Evolutionary conservation across 2,113 vertebrate species (phyloP).

Genomic region (Limanda limanda): DNA sequence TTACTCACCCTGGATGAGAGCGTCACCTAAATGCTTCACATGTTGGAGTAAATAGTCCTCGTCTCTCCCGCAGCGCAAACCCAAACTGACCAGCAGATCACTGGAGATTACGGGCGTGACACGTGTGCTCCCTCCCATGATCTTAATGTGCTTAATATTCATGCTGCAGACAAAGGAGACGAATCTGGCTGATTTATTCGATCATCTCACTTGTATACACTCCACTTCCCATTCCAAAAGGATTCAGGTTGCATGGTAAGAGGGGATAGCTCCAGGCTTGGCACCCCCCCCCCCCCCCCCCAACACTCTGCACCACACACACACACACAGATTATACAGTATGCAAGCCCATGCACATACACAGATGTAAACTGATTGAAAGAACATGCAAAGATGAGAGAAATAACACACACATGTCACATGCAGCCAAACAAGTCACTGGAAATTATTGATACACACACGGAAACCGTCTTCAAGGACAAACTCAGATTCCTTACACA

Average conservation of each 20-base stretch:
- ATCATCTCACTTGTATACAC: slow-evolving; percentile 82
- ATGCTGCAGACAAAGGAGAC: slow-evolving; percentile 63
- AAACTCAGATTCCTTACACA: background rate
- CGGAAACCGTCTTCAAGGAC: background rate
- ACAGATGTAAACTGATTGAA: slow-evolving; percentile 18
- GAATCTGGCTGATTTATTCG: slow-evolving; percentile 76
- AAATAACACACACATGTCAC: background rate
- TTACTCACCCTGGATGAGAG: slow-evolving; percentile 52
- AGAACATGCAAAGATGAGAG: background rate
- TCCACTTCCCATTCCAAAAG: slow-evolving; percentile 77
- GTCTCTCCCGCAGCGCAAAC: slow-evolving; percentile 48
- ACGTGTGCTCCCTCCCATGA: slow-evolving; percentile 50
- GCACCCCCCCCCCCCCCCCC: slow-evolving; percentile 3
- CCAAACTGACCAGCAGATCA: slow-evolving; percentile 69
- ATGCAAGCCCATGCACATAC: slow-evolving; percentile 10
- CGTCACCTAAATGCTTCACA: slow-evolving; percentile 63
- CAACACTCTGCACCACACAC: slow-evolving; percentile 35
- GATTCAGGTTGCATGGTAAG: slow-evolving; percentile 77
- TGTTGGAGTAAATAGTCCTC: slow-evolving; percentile 45
- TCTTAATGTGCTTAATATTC: slow-evolving; percentile 77
- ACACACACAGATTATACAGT: slow-evolving; percentile 26
- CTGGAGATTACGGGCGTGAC: slow-evolving; percentile 60
- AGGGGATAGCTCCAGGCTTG: slow-evolving; percentile 71
- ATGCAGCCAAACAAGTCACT: background rate
- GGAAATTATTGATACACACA: background rate